Evolutionary conservation across 2,888 invertebrate genomes (phyloP).

Genomic region (Drosophila formosana): DNA sequence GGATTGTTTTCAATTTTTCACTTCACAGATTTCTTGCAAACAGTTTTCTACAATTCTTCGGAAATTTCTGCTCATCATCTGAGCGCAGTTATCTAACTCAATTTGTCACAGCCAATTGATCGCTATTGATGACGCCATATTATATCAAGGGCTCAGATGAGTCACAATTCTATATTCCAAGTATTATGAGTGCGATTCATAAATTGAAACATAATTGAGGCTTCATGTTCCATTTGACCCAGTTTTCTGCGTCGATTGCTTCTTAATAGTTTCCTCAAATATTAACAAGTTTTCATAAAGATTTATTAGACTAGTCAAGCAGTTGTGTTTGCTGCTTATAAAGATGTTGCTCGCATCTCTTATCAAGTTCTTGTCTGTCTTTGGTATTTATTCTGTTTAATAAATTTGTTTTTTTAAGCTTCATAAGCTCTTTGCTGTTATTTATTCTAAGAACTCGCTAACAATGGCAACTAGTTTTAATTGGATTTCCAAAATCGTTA

Average conservation of each 20-base stretch:
- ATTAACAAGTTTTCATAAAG: slow-evolving; percentile 16
- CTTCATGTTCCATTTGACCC: slow-evolving; percentile 63
- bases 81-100: slow-evolving; percentile 38
- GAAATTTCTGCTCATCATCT: background rate
- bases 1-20: slow-evolving; percentile 40
- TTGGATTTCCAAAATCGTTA: background rate
- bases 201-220: slow-evolving; percentile 41
- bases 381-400: slow-evolving; percentile 2
- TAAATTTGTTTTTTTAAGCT: slow-evolving; percentile 23
- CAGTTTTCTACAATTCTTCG: slow-evolving; percentile 7
- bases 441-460: slow-evolving; percentile 10
- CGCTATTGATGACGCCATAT: slow-evolving; percentile 72
- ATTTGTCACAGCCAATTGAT: slow-evolving; percentile 79
- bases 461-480: slow-evolving; percentile 1
- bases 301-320: slow-evolving; percentile 9
- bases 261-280: slow-evolving; percentile 50
- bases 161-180: slow-evolving; percentile 31
- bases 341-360: slow-evolving; percentile 4
- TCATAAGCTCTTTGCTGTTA: slow-evolving; percentile 1
- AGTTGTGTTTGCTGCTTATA: background rate
- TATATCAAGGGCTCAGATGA: slow-evolving; percentile 37
- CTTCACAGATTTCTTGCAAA: slow-evolving; percentile 16
- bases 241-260: slow-evolving; percentile 43
- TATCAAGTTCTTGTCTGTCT: slow-evolving; percentile 20
- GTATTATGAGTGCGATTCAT: slow-evolving; percentile 8